These are phyloP conservation scores for Caenorhabditis sinica DNA, from an alignment of 2,888 invertebrate genomes.

Conservation along the genomic window DNA sequence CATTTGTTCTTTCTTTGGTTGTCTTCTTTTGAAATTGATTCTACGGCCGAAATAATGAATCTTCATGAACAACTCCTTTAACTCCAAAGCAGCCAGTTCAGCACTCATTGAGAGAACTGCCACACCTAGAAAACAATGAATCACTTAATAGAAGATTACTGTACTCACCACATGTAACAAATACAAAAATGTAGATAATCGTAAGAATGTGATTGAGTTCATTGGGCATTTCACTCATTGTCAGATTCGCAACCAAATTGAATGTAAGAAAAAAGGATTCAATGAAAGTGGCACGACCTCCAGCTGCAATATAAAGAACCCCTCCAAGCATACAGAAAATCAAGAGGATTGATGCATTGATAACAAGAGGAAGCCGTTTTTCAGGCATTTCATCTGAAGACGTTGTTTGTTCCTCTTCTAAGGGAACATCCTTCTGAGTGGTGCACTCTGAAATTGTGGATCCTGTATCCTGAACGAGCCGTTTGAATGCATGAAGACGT, in stretches of 20 bases:
- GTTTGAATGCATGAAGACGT: constrained; percentile 55
- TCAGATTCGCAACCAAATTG: constrained; percentile 83
- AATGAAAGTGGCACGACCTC: constrained; percentile 81
- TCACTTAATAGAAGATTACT: background rate
- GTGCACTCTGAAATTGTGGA: constrained; percentile 48
- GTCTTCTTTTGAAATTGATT: constrained; percentile 81
- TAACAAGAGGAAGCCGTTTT: constrained; percentile 81
- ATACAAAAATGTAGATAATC: constrained; percentile 82
- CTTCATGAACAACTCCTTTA: constrained; percentile 82
- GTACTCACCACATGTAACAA: constrained; percentile 82
- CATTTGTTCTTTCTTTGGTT: constrained; percentile 78
- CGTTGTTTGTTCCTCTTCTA: constrained; percentile 57
- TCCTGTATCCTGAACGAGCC: constrained; percentile 49
- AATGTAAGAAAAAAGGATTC: constrained; percentile 83
- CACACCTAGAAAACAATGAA: constrained; percentile 71
- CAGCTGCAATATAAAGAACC: constrained; percentile 81
- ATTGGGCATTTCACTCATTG: constrained; percentile 83
- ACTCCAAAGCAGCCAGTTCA: constrained; percentile 82
- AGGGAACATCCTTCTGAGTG: constrained; percentile 32
- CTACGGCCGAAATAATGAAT: constrained; percentile 81
- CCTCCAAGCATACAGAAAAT: constrained; percentile 83
- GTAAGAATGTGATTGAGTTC: constrained; percentile 80
- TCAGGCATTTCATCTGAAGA: constrained; percentile 63
- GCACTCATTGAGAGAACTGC: constrained; percentile 84
- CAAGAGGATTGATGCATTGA: constrained; percentile 83